Percentiles rank a stretch among this genome's conserved stretches.
phyloP scores from a whole-genome alignment of 2,797 vertebrate species.

The Pipistrellus kuhlii region DNA sequence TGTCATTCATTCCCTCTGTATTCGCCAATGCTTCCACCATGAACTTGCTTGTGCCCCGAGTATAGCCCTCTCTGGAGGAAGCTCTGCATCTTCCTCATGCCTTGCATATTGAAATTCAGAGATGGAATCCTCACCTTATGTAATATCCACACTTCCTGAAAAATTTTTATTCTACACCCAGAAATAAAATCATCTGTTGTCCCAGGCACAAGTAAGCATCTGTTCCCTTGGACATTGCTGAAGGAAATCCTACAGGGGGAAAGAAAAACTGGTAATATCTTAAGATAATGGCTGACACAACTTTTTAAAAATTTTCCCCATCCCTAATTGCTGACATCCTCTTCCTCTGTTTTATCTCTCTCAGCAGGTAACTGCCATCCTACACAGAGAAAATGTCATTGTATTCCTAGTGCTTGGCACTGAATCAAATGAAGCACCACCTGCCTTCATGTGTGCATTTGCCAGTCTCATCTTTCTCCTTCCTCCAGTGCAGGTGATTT shows the following conservation, averaged over 20 bases:
- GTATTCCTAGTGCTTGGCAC: not conserved
- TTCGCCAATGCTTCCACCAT: not conserved
- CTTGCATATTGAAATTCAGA: not conserved
- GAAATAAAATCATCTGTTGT: not conserved
- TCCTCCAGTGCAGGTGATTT: not conserved
- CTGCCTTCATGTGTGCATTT: not conserved
- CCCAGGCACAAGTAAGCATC: not conserved
- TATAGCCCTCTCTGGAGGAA: not conserved
- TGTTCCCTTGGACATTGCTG: not conserved
- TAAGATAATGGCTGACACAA: not conserved
- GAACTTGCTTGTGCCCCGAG: accelerated
- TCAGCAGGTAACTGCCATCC: not conserved
- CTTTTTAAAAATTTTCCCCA: not conserved
- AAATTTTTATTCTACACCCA: not conserved
- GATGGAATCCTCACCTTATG: not conserved
- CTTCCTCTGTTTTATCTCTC: not conserved
- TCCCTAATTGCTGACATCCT: not conserved
- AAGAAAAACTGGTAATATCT: not conserved
- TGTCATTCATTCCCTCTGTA: not conserved
- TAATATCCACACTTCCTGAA: not conserved
- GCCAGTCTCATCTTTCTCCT: not conserved
- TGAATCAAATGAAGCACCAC: not conserved
- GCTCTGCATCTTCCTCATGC: accelerated
- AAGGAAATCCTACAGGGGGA: not conserved
- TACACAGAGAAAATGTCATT: not conserved